Percentiles rank a stretch among this genome's conserved stretches.
phyloP scores from a whole-genome alignment of 2,113 vertebrate species.

The Hucho hucho region DNA sequence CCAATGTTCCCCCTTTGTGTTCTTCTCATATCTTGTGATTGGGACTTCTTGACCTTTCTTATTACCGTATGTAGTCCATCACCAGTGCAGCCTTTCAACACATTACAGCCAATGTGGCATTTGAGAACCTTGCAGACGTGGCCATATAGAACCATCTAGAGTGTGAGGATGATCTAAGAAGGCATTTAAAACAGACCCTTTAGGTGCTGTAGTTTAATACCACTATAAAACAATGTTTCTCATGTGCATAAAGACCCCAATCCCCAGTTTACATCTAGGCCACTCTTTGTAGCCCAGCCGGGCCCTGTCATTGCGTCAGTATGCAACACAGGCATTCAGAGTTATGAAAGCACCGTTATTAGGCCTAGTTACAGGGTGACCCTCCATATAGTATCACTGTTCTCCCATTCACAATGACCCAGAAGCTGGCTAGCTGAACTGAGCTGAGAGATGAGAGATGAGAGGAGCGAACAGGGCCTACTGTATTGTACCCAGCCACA shows the following conservation, averaged over 20 bases:
- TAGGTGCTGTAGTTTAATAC: constrained; percentile 23
- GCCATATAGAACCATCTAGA: constrained; percentile 11
- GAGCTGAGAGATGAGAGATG: constrained; percentile 22
- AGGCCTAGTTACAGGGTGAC: constrained; percentile 33
- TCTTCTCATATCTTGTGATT: constrained; percentile 21
- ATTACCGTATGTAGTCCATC: constrained; percentile 29
- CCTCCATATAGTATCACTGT: constrained; percentile 27
- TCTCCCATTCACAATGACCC: constrained; percentile 21
- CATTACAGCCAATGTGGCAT: constrained; percentile 29
- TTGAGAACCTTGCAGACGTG: constrained; percentile 20
- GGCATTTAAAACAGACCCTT: neutral
- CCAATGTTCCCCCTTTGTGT: constrained; percentile 10
- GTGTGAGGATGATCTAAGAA: neutral
- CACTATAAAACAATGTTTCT: constrained; percentile 14
- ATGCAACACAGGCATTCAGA: neutral
- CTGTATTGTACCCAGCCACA: constrained; percentile 7
- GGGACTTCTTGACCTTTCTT: constrained; percentile 34
- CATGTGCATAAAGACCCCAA: neutral
- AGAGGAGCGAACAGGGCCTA: neutral
- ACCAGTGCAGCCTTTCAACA: constrained; percentile 11
- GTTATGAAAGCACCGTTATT: constrained; percentile 32
- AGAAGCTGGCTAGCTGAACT: constrained; percentile 22
- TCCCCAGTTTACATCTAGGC: neutral
- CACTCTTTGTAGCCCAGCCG: neutral
- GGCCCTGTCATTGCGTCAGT: neutral